These are phyloP conservation scores for Pristionchus arcanus DNA, from an alignment of 2,888 invertebrate species.

Conservation along the genomic window DNA sequence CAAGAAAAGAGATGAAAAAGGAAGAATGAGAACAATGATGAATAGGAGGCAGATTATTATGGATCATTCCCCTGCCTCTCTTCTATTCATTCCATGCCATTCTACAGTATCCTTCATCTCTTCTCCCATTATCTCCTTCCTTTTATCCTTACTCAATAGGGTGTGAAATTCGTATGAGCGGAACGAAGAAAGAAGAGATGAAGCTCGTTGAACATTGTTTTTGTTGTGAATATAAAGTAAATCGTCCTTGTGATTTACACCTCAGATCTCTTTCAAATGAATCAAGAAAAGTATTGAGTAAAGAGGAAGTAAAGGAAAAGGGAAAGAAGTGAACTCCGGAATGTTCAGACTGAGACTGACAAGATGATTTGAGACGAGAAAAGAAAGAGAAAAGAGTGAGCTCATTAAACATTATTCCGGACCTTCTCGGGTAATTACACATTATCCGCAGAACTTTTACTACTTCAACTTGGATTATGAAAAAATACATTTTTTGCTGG, in stretches of 20 bases:
- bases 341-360: conserved; percentile 40
- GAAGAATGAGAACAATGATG: conserved; percentile 18
- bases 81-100: conserved; percentile 21
- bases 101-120: conserved; percentile 7
- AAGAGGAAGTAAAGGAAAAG: background rate
- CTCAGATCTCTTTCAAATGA: background rate
- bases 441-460: background rate
- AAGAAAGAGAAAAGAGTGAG: background rate
- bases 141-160: conserved; percentile 46
- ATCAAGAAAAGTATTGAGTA: conserved; percentile 51
- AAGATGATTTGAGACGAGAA: conserved; percentile 43
- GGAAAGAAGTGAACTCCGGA: background rate
- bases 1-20: conserved; percentile 18
- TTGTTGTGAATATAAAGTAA: background rate
- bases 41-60: conserved; percentile 23
- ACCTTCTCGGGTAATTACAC: background rate
- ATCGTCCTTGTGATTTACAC: background rate
- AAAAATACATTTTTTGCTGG: no score
- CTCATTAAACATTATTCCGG: background rate
- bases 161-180: conserved; percentile 28
- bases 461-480: background rate
- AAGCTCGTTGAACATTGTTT: conserved; percentile 4
- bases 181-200: conserved; percentile 16
- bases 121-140: conserved; percentile 13
- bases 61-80: conserved; percentile 8